A percentile compares a stretch with the other conserved stretches of the same genome.
phyloP scores from a whole-genome alignment of 2,113 vertebrate species.

The Synodontis membranacea region DNA sequence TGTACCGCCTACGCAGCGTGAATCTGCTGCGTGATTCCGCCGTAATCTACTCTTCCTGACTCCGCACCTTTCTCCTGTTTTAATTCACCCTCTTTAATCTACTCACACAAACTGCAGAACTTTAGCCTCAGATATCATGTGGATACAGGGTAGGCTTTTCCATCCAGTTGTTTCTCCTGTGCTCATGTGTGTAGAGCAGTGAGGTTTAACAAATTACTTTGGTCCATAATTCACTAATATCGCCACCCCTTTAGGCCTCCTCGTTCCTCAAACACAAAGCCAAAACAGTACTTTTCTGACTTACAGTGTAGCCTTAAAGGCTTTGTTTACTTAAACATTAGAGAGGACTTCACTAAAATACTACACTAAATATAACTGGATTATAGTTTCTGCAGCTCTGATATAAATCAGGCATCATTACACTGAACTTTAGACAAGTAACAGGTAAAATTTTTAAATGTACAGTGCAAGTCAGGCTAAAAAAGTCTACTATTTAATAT shows the following conservation, averaged over 20 bases:
- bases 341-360: not conserved
- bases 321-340: not conserved
- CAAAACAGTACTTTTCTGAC: not conserved
- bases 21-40: conserved; percentile 43
- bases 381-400: not conserved
- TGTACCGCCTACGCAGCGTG: conserved; percentile 44
- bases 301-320: not conserved
- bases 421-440: not conserved
- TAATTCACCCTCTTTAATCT: conserved; percentile 15
- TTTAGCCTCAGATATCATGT: not conserved
- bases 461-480: no score
- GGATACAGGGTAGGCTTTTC: no score
- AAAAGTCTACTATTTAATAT: no score
- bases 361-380: not conserved
- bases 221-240: not conserved
- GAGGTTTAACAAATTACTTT: not conserved
- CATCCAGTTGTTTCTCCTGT: conserved; percentile 7
- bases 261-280: not conserved
- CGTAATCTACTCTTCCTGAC: conserved; percentile 38
- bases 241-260: not conserved
- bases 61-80: conserved; percentile 9
- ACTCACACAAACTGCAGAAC: conserved; percentile 1
- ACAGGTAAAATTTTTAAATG: not conserved
- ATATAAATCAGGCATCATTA: not conserved
- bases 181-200: not conserved